Conservation (phyloP, 2,888 invertebrate species). For the Eupeodes luniger region DNA sequence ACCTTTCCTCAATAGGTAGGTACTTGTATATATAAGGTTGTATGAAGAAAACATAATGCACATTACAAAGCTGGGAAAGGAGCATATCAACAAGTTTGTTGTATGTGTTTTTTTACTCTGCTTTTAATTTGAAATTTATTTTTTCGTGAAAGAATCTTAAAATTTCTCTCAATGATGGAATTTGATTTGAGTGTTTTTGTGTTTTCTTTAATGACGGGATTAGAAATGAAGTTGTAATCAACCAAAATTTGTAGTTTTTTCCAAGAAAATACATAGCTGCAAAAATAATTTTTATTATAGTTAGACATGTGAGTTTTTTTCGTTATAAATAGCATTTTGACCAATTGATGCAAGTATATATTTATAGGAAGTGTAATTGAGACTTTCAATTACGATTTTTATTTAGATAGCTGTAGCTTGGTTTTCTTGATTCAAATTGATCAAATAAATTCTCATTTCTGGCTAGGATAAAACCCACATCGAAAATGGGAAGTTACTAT, state of each 20-base stretch:
- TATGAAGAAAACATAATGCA: neutral
- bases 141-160: conserved; percentile 42
- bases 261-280: neutral
- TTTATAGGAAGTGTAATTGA: too few relatives aligned
- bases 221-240: conserved; percentile 35
- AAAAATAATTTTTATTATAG: neutral
- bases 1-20: neutral
- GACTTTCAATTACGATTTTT: too few relatives aligned
- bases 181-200: neutral
- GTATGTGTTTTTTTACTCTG: neutral
- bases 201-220: conserved; percentile 33
- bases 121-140: conserved; percentile 54
- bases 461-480: too few relatives aligned
- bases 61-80: conserved; percentile 14
- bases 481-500: too few relatives aligned
- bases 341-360: too few relatives aligned
- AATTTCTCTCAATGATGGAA: conserved; percentile 26
- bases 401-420: too few relatives aligned
- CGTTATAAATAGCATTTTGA: neutral
- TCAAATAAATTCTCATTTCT: too few relatives aligned
- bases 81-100: conserved; percentile 72
- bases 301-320: neutral
- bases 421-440: too few relatives aligned
- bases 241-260: conserved; percentile 12
- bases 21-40: neutral